These are phyloP conservation scores for Berghia stephanieae DNA, from an alignment of 1,140 invertebrate genomes.

Conservation along the genomic window DNA sequence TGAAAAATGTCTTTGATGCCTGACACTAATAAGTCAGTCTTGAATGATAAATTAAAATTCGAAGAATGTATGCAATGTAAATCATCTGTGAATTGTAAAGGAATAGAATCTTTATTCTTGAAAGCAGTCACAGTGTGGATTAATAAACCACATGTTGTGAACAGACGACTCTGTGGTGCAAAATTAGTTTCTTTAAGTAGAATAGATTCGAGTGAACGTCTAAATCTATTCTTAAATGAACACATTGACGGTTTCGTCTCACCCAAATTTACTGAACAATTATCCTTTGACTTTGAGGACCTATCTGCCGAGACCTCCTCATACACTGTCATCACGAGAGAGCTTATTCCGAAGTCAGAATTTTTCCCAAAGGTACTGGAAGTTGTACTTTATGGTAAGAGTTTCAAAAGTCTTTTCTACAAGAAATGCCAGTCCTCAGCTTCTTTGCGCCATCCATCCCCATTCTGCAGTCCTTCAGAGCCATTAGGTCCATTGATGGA, in stretches of 20 bases:
- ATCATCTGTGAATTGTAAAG: slow-evolving; percentile 17
- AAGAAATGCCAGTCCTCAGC: too few relatives aligned
- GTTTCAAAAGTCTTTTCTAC: too few relatives aligned
- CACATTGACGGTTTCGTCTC: slow-evolving; percentile 17
- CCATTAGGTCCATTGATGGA: too few relatives aligned
- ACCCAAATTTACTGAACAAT: background rate
- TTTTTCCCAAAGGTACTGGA: slow-evolving; percentile 47
- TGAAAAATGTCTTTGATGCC: background rate
- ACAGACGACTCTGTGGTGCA: slow-evolving; percentile 61
- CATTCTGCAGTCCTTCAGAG: too few relatives aligned
- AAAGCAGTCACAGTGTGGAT: slow-evolving; percentile 62
- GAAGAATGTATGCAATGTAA: background rate
- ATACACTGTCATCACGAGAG: slow-evolving; percentile 37
- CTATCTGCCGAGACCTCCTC: background rate
- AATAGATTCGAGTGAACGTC: background rate
- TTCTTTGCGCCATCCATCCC: too few relatives aligned
- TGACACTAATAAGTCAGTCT: background rate
- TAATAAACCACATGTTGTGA: slow-evolving; percentile 67
- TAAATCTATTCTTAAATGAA: background rate
- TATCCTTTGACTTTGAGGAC: background rate
- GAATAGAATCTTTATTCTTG: slow-evolving; percentile 40
- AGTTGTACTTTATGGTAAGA: slow-evolving; percentile 56
- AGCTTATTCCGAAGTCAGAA: slow-evolving; percentile 54
- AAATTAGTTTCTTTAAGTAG: slow-evolving; percentile 36
- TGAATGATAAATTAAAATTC: background rate